Evolutionary conservation across 2,113 vertebrate species (phyloP).

Genomic region (Cromileptes altivelis): DNA sequence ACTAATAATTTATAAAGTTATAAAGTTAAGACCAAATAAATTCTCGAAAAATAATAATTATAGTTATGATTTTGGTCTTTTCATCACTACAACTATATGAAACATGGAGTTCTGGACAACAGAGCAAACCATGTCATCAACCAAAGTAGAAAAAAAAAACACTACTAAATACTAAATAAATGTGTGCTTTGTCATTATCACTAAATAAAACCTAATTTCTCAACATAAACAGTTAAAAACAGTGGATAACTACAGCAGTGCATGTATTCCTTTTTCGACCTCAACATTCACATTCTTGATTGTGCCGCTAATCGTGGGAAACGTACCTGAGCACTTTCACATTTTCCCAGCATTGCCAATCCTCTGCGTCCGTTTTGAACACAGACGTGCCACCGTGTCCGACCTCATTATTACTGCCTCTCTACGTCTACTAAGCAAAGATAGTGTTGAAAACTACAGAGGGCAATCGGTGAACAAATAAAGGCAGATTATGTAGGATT

Average conservation of each 20-base stretch:
- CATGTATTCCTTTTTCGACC: conserved; percentile 24
- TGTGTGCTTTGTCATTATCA: conserved; percentile 9
- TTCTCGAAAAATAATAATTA: background rate
- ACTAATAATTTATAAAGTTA: background rate
- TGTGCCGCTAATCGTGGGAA: background rate
- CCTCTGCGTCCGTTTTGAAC: conserved; percentile 1
- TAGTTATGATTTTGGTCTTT: background rate
- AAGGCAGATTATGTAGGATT: conserved; percentile 46
- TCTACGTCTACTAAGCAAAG: conserved; percentile 40
- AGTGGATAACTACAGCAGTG: conserved; percentile 59
- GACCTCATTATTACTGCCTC: conserved; percentile 23
- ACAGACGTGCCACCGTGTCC: background rate
- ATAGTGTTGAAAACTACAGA: conserved; percentile 14
- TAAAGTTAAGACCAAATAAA: background rate
- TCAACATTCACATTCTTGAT: conserved; percentile 42
- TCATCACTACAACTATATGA: conserved; percentile 7
- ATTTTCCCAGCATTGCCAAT: background rate
- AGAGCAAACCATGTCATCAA: conserved; percentile 28
- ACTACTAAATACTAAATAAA: conserved; percentile 13
- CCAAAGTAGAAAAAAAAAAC: conserved; percentile 12
- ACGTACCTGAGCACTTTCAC: background rate
- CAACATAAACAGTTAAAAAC: conserved; percentile 42
- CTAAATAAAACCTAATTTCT: conserved; percentile 22
- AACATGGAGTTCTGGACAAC: background rate
- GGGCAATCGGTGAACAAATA: conserved; percentile 22